Evolutionary conservation across 2,113 vertebrate genomes (phyloP).

Genomic region (Casuarius casuarius): DNA sequence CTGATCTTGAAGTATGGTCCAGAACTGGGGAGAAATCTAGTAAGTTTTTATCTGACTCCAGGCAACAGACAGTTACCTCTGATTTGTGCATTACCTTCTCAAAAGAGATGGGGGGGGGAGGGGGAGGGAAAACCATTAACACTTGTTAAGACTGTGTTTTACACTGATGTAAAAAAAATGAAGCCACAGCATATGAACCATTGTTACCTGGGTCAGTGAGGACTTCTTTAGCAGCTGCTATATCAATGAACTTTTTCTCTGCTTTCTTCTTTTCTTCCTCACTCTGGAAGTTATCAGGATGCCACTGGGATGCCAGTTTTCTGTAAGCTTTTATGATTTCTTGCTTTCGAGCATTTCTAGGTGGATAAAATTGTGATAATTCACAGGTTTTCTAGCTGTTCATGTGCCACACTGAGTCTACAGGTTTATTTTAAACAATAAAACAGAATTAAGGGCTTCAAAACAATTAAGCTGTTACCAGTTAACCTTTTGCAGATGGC

Average conservation of each 20-base stretch:
- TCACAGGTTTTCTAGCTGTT: background rate
- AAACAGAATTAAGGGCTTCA: background rate
- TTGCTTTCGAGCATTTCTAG: slow-evolving; percentile 94
- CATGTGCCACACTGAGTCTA: background rate
- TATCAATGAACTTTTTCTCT: slow-evolving; percentile 98
- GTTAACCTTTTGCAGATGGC: background rate
- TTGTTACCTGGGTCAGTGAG: slow-evolving; percentile 93
- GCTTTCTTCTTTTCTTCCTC: slow-evolving; percentile 95
- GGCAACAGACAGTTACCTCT: accelerated
- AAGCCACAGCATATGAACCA: background rate
- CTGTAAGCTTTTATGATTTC: slow-evolving; percentile 98
- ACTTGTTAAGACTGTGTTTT: background rate
- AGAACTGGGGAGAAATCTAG: too few relatives aligned
- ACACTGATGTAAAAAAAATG: background rate
- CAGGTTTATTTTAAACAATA: background rate
- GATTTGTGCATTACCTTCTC: background rate
- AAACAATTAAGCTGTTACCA: background rate
- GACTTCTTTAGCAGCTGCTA: slow-evolving; percentile 97
- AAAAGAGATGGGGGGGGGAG: background rate
- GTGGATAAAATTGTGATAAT: background rate
- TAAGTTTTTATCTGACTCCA: background rate
- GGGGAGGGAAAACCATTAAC: background rate
- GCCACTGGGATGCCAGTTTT: slow-evolving; percentile 96
- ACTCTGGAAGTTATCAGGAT: slow-evolving; percentile 97
- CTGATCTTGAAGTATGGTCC: too few relatives aligned